A percentile compares a stretch with the other conserved stretches of the same genome.
Evolutionary conservation across 2,113 vertebrate species (phyloP).

Genomic region (Marcusenius ussheri): DNA sequence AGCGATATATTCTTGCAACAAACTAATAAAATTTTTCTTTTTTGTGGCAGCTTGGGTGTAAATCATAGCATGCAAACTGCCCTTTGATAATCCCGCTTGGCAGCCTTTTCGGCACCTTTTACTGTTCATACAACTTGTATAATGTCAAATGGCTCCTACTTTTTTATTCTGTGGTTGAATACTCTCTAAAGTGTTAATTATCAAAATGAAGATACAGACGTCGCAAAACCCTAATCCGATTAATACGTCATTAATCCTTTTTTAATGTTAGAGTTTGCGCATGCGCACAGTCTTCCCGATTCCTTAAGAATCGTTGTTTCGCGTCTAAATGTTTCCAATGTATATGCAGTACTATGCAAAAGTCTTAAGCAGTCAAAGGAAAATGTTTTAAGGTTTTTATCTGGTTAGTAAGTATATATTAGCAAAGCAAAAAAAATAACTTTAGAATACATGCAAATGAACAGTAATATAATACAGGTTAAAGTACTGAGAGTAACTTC

Average conservation of each 20-base stretch:
- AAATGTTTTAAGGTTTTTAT: background rate
- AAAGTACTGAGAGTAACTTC: too few relatives aligned
- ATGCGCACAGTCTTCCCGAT: background rate
- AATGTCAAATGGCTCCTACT: background rate
- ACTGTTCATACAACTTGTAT: background rate
- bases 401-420: background rate
- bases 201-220: background rate
- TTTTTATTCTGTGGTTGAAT: background rate
- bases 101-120: background rate
- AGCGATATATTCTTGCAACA: background rate
- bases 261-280: background rate
- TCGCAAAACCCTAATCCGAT: background rate
- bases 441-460: background rate
- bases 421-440: background rate
- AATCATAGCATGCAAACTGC: background rate
- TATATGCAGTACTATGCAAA: background rate
- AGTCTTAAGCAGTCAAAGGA: background rate
- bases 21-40: background rate
- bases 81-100: background rate
- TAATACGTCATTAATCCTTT: background rate
- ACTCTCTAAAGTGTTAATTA: background rate
- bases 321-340: background rate
- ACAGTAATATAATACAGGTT: background rate
- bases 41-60: background rate
- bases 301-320: background rate